A percentile compares a stretch with the other conserved stretches of the same genome.
Conservation (phyloP, 2,797 vertebrate species). For the Siniperca scherzeri region DNA sequence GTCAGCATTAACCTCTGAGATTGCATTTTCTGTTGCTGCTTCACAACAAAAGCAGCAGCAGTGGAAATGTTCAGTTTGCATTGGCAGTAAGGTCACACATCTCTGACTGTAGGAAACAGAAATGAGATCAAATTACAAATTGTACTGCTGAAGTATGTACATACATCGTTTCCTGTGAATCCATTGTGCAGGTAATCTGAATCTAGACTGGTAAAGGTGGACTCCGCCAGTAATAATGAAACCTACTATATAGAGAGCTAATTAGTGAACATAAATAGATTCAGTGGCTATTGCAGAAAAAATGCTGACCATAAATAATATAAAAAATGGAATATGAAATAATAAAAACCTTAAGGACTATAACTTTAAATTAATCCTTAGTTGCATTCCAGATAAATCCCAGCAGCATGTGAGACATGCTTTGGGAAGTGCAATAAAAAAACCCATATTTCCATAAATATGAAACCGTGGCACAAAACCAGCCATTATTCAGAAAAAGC, state of each 20-base stretch:
- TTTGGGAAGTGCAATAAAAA: conserved; percentile 23
- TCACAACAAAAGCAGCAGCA: background rate
- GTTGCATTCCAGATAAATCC: conserved; percentile 4
- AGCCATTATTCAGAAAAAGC: conserved; percentile 46
- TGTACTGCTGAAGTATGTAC: background rate
- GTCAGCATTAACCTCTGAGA: background rate
- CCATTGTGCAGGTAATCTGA: background rate
- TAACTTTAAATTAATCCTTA: background rate
- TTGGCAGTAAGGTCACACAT: background rate
- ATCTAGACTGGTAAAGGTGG: background rate
- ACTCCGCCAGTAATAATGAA: background rate
- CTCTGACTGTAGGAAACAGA: background rate
- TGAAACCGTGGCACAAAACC: conserved; percentile 39
- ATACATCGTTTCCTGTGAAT: background rate
- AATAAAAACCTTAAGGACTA: background rate
- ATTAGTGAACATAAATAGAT: background rate
- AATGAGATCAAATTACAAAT: background rate
- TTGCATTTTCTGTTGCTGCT: background rate
- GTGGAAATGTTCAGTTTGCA: background rate
- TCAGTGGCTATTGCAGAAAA: background rate
- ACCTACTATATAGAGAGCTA: background rate
- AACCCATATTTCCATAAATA: conserved; percentile 45
- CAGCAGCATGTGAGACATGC: conserved; percentile 26
- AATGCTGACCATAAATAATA: background rate
- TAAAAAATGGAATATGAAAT: background rate